Conservation (phyloP, 1,140 invertebrate species). For the Mylabris phalerata region DNA sequence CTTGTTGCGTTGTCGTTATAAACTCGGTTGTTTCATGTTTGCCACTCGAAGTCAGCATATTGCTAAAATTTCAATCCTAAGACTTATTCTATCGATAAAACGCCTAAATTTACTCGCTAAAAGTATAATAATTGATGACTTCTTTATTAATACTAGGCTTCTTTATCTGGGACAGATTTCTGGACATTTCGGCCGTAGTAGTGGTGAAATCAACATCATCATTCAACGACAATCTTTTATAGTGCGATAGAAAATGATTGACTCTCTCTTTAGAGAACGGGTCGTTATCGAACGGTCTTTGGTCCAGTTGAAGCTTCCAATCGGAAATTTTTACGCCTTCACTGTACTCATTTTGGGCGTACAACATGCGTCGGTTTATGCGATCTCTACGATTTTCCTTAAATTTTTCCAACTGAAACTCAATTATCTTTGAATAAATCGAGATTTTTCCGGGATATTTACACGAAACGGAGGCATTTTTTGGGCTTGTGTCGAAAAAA, state of each 20-base stretch:
- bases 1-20: slow-evolving; percentile 32
- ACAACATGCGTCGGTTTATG: not conserved
- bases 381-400: not conserved
- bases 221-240: not conserved
- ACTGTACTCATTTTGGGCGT: slow-evolving; percentile 1
- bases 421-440: not conserved
- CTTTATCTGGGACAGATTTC: not conserved
- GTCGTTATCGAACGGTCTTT: slow-evolving; percentile 3
- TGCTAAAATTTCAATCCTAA: too few relatives aligned
- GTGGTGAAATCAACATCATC: slow-evolving; percentile 1
- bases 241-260: slow-evolving; percentile 5
- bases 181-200: slow-evolving; percentile 1
- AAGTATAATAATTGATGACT: slow-evolving; percentile 5
- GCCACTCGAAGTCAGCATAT: too few relatives aligned
- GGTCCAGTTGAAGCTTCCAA: slow-evolving; percentile 1
- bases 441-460: not conserved
- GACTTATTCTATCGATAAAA: too few relatives aligned
- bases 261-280: slow-evolving; percentile 5
- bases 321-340: not conserved
- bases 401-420: not conserved
- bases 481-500: not conserved
- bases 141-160: not conserved
- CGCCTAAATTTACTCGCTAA: not conserved
- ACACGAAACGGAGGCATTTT: slow-evolving; percentile 10
- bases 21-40: slow-evolving; percentile 12